Evolutionary conservation across 2,113 vertebrate genomes (phyloP).

Genomic region (Centropristis striata): DNA sequence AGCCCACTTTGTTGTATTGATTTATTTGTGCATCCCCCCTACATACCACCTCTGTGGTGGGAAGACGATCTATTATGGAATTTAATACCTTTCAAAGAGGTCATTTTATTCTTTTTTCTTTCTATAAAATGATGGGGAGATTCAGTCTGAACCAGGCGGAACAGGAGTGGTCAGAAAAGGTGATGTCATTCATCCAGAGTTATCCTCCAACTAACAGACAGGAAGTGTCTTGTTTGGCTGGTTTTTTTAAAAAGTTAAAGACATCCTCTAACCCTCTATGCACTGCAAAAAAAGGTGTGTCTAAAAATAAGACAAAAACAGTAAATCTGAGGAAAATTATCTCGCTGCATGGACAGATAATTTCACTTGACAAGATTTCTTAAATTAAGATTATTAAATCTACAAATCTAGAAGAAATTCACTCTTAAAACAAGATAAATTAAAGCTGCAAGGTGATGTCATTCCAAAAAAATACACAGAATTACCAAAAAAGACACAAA

Average conservation of each 20-base stretch:
- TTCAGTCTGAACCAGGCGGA: neutral
- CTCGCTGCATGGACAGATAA: too few species aligned
- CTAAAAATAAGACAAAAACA: too few species aligned
- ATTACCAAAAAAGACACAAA: too few species aligned
- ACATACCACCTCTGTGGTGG: constrained; percentile 66
- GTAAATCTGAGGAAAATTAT: too few species aligned
- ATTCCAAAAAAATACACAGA: too few species aligned
- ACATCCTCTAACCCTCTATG: too few species aligned
- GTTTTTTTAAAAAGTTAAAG: constrained; percentile 2
- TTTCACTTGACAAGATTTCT: too few species aligned
- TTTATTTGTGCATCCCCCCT: constrained; percentile 76
- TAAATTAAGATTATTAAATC: too few species aligned
- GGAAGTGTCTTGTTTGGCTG: constrained; percentile 43
- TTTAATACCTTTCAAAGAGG: constrained; percentile 79
- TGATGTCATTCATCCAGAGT: constrained; percentile 58
- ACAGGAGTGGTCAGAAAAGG: constrained; percentile 25
- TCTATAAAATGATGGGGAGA: constrained; percentile 6
- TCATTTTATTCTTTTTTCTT: constrained; percentile 57
- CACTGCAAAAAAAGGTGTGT: too few species aligned
- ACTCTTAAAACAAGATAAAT: too few species aligned
- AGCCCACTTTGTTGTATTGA: constrained; percentile 82
- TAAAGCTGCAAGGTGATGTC: too few species aligned
- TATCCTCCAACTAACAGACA: constrained; percentile 45
- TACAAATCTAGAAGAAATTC: too few species aligned
- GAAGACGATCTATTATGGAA: constrained; percentile 81